phyloP scores from a whole-genome alignment of 2,797 vertebrate species.

The Rhinophrynus dorsalis region DNA sequence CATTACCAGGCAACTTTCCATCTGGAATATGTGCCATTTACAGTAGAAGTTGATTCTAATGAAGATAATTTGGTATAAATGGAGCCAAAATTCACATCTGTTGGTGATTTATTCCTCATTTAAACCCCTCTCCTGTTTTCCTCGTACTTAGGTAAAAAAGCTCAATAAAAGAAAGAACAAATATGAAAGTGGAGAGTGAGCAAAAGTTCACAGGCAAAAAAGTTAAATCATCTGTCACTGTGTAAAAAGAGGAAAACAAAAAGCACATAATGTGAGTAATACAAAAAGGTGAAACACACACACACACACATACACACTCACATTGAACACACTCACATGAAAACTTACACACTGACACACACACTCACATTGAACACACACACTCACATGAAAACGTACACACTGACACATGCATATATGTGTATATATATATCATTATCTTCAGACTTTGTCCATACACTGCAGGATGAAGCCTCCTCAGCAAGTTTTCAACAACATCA shows the following conservation, averaged over 20 bases:
- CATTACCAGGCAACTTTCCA: constrained; percentile 25
- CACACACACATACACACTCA: too few species aligned
- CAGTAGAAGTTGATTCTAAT: constrained; percentile 47
- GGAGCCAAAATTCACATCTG: constrained; percentile 46
- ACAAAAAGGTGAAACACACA: neutral
- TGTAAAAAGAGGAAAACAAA: constrained; percentile 33
- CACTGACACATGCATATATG: too few species aligned
- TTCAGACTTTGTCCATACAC: too few species aligned
- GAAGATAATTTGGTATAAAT: constrained; percentile 29
- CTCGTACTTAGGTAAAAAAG: constrained; percentile 35
- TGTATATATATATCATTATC: too few species aligned
- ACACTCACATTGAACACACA: too few species aligned
- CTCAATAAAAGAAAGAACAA: constrained; percentile 26
- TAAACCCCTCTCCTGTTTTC: constrained; percentile 37
- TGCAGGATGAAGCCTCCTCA: too few species aligned
- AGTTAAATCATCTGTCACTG: constrained; percentile 36
- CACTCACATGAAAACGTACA: too few species aligned
- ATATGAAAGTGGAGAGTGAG: constrained; percentile 29
- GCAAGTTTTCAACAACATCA: too few species aligned
- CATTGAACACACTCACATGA: too few species aligned
- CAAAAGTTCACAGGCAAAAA: constrained; percentile 32
- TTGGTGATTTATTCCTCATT: constrained; percentile 41
- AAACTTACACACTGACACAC: too few species aligned
- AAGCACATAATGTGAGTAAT: constrained; percentile 1
- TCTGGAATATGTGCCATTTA: constrained; percentile 36